These are phyloP conservation scores for Pterois miles DNA, from an alignment of 2,797 vertebrate species.

Conservation along the genomic window DNA sequence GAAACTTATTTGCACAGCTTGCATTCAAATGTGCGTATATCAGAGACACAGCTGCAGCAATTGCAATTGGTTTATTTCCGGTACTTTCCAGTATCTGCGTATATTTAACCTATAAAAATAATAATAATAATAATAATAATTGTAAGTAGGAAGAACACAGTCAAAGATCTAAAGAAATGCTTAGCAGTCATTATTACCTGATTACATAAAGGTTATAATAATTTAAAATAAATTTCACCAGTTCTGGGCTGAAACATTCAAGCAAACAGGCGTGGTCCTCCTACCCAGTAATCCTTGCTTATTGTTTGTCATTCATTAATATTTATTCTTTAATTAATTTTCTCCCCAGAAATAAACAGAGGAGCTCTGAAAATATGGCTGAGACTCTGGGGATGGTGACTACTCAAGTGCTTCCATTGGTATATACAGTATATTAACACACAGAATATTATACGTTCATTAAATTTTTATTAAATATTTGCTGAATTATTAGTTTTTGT, in stretches of 20 bases:
- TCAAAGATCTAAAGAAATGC: background rate
- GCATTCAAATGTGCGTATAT: no score
- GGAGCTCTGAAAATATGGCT: background rate
- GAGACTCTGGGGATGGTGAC: conserved; percentile 37
- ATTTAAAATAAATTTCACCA: background rate
- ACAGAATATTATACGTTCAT: background rate
- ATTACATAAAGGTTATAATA: background rate
- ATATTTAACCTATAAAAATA: background rate
- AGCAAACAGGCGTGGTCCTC: background rate
- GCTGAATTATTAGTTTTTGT: background rate
- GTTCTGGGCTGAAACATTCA: background rate
- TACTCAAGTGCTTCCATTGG: background rate
- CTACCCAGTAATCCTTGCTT: background rate
- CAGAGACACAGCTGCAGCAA: no score
- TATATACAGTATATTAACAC: conserved; percentile 17
- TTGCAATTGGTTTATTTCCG: no score
- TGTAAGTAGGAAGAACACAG: accelerated
- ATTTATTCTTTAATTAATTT: background rate
- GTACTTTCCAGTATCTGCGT: no score
- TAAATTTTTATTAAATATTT: background rate
- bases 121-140: background rate
- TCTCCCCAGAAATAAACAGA: conserved; percentile 31
- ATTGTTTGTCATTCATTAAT: background rate
- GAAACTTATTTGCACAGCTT: no score
- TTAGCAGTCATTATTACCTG: background rate